Evolutionary conservation across 2,113 vertebrate species (phyloP).

Genomic region (Tursiops truncatus): DNA sequence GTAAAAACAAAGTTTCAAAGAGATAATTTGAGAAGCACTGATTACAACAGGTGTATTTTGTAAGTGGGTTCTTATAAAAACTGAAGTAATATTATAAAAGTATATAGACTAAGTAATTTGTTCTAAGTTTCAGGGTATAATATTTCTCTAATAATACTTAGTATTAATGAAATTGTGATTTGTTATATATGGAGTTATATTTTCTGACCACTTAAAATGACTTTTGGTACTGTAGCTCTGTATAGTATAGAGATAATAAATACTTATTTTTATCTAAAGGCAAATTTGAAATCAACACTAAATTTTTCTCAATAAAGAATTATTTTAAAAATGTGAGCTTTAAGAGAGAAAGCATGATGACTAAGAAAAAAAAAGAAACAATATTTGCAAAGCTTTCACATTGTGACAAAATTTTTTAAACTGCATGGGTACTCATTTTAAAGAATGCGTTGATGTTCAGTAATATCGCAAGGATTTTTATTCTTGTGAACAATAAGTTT

Average conservation of each 20-base stretch:
- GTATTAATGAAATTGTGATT: background rate
- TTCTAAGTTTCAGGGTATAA: background rate
- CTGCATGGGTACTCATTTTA: background rate
- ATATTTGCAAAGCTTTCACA: background rate
- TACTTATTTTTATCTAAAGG: background rate
- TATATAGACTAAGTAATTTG: background rate
- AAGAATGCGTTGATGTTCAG: background rate
- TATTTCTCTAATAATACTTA: background rate
- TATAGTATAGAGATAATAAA: background rate
- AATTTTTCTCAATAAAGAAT: conserved; percentile 18
- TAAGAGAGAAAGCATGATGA: conserved; percentile 14
- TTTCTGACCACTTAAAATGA: conserved; percentile 1
- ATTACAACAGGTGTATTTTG: background rate
- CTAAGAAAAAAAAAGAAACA: background rate
- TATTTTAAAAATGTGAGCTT: background rate
- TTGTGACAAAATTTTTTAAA: background rate
- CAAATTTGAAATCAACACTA: background rate
- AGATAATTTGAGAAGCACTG: background rate
- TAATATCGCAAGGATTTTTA: background rate
- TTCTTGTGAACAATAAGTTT: background rate
- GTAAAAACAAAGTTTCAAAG: background rate
- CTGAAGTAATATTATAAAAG: background rate
- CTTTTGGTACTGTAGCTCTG: background rate
- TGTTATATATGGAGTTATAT: background rate
- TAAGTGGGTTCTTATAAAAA: background rate